Percentiles rank a stretch among this genome's conserved stretches.
Evolutionary conservation across 2,113 vertebrate species (phyloP).

Genomic region (Pteropus alecto): DNA sequence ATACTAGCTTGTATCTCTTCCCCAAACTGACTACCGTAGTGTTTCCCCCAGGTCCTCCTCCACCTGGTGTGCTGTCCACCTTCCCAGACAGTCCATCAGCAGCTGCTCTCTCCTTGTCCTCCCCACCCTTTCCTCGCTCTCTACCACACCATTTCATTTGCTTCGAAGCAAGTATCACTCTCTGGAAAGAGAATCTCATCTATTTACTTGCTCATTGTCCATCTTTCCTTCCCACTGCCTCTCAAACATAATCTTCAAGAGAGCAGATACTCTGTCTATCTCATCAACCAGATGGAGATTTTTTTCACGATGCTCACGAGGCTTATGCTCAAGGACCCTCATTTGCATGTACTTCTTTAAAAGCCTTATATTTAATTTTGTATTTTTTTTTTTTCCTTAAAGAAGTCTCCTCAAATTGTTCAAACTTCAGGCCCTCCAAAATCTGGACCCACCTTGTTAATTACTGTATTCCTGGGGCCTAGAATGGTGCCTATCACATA

Average conservation of each 20-base stretch:
- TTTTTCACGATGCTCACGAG: background rate
- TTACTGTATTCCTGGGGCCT: background rate
- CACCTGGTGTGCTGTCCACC: background rate
- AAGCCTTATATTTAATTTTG: background rate
- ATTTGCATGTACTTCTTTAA: background rate
- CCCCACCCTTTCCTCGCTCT: background rate
- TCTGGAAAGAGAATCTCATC: background rate
- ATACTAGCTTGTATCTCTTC: background rate
- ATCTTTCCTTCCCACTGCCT: background rate
- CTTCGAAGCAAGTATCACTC: background rate
- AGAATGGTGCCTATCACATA: too few species aligned
- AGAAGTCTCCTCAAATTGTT: background rate
- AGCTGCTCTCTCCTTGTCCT: background rate
- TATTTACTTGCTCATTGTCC: background rate
- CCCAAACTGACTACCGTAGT: background rate
- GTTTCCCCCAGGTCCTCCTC: background rate
- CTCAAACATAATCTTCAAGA: background rate
- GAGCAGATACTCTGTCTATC: background rate
- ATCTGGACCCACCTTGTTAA: background rate
- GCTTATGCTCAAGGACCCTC: background rate
- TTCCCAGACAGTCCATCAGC: background rate
- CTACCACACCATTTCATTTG: background rate
- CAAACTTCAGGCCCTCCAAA: background rate
- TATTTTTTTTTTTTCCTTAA: constrained; percentile 30
- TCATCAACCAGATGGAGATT: background rate